These are phyloP conservation scores for Danionella cerebrum DNA, from an alignment of 2,113 vertebrate genomes.

Conservation along the genomic window DNA sequence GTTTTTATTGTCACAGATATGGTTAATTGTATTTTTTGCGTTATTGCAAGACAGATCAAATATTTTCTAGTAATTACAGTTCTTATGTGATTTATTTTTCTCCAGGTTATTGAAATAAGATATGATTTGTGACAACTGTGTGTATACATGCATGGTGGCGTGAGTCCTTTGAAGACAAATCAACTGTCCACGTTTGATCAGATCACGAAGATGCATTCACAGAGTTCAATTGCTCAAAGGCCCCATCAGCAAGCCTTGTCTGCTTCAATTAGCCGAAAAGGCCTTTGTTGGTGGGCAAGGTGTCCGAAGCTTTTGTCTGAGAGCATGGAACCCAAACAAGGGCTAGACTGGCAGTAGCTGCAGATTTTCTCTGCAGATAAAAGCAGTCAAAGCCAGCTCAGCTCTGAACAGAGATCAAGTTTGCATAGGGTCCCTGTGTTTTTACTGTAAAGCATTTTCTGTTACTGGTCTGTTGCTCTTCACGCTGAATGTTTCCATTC, in stretches of 20 bases:
- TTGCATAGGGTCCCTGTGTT: constrained; percentile 60
- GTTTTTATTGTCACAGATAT: not conserved
- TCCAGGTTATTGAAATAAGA: not conserved
- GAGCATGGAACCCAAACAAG: constrained; percentile 62
- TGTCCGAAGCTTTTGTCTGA: constrained; percentile 67
- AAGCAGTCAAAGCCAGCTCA: constrained; percentile 58
- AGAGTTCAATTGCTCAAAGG: constrained; percentile 63
- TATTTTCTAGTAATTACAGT: not conserved
- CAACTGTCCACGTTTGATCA: constrained; percentile 54
- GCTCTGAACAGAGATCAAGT: constrained; percentile 53
- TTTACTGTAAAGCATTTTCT: constrained; percentile 59
- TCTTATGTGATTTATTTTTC: not conserved
- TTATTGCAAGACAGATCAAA: not conserved
- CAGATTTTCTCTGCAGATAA: constrained; percentile 69
- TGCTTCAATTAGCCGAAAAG: constrained; percentile 56
- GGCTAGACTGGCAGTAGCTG: constrained; percentile 65
- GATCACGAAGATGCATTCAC: constrained; percentile 51
- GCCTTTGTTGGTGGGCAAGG: constrained; percentile 62
- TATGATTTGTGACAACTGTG: not conserved
- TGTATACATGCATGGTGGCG: too few relatives aligned
- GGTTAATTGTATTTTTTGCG: not conserved
- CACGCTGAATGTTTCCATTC: constrained; percentile 41
- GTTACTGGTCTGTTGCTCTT: constrained; percentile 53
- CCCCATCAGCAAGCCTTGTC: constrained; percentile 67
- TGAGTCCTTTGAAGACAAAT: constrained; percentile 52